Conservation (phyloP, 2,797 vertebrate species). For the Platalea minor region DNA sequence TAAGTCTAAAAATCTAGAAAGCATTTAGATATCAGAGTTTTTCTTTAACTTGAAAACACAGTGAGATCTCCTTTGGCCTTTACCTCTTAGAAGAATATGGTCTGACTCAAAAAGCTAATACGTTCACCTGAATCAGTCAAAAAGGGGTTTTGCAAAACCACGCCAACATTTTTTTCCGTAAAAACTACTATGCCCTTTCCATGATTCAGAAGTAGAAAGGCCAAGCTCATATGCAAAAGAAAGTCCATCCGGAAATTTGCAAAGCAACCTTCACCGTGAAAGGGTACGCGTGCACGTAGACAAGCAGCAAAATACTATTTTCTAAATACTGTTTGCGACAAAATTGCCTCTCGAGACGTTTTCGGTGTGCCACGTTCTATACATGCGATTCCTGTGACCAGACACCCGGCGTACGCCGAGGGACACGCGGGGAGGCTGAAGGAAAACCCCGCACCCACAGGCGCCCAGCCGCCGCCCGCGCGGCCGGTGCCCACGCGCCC, state of each 20-base stretch:
- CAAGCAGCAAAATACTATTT: no score
- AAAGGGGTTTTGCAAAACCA: not conserved
- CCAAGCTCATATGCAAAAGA: not conserved
- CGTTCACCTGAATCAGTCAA: not conserved
- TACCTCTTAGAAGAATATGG: not conserved
- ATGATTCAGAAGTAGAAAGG: not conserved
- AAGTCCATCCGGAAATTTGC: not conserved
- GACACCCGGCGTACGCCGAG: no score
- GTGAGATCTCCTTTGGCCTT: not conserved
- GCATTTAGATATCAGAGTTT: not conserved
- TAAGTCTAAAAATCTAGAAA: not conserved
- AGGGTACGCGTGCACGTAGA: fast-evolving
- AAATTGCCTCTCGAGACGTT: not conserved
- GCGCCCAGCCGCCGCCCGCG: no score
- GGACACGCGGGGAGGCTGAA: no score
- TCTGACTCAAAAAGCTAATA: not conserved
- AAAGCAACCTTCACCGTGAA: not conserved
- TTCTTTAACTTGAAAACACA: not conserved
- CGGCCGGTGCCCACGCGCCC: no score
- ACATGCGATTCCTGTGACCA: fast-evolving
- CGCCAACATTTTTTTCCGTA: not conserved
- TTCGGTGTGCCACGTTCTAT: fast-evolving
- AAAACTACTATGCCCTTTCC: not conserved
- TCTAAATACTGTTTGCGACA: fast-evolving
- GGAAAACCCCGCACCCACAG: no score